Base-by-base conservation (phyloP, 2,113 vertebrate species). In the Lepisosteus osseus region DNA sequence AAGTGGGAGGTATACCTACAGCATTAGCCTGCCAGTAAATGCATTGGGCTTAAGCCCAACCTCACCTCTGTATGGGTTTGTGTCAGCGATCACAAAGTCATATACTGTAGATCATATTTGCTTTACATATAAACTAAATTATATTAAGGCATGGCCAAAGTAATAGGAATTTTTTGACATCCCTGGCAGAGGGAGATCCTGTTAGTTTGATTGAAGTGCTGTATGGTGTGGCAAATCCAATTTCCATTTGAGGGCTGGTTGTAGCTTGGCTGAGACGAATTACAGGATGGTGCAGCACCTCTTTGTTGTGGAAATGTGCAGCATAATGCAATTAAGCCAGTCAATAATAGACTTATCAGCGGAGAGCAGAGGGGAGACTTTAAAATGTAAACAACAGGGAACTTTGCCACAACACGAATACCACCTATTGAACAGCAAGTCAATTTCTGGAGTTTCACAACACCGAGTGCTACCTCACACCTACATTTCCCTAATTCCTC, bases 171-270 rank as follows among this genome's bases (percentile, higher is more conserved):
- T 79, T 66, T 81, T 78, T 84, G 83, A 74, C 78, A 78, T 65
- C 0, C 54, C 68, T 75, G 73, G 72, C 83, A 85, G 67, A 74
- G 68, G 81, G 74, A 78, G 78, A 86, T 86, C 81, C 79, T 81
- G 84, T 85, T 83, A 81, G 78, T 76, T 79, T 81, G 74, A 79
- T 86, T 86, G 73, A 0, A 0, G 67, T 77, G 65, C 75, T 84
- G 78, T 71, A 63, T 83, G 77, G 82, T 78, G 71, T 80, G 75
- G 75, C 82, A 88, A 87, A 90, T 91, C 86, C 78, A 80, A 80
- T 87, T 82, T 81, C 64, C 74, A 72, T 73, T 72, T 83, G 78
- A 79, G 70, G 74, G 79, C 79, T 82, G 79, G 82, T 84, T 85
- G 77, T 7, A 72, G 76, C 69, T 43, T 57, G n/a, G 12, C 66